Percentiles rank a stretch among this genome's conserved stretches.
Evolutionary conservation across 2,113 vertebrate genomes (phyloP).

Genomic region (Romanogobio albipinnatus): DNA sequence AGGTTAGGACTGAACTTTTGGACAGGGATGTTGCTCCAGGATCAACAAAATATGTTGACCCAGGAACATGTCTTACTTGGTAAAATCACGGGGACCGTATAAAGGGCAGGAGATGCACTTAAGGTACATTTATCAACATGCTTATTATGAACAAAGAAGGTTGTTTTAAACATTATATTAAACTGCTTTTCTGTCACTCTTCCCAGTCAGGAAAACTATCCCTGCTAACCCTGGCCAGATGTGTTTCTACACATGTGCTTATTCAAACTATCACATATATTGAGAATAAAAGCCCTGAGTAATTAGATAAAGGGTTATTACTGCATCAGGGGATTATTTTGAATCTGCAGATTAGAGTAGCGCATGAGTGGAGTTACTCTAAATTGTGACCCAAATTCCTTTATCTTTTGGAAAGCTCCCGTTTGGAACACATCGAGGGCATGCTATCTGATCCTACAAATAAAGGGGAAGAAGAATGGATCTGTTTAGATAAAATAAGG

Average conservation of each 20-base stretch:
- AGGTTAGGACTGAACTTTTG: no score
- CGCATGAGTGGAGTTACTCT: not conserved
- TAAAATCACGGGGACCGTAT: no score
- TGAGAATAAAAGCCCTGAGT: slow-evolving; percentile 13
- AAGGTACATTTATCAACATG: not conserved
- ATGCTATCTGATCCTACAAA: not conserved
- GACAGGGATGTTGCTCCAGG: no score
- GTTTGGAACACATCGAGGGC: not conserved
- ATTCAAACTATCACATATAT: not conserved
- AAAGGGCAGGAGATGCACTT: not conserved
- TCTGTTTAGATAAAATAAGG: slow-evolving; percentile 9
- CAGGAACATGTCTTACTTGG: no score
- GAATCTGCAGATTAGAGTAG: slow-evolving; percentile 16
- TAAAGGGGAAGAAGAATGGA: not conserved
- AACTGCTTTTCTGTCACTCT: not conserved
- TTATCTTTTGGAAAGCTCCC: not conserved
- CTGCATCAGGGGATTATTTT: slow-evolving; percentile 17
- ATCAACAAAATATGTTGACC: no score
- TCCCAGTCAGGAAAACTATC: slow-evolving; percentile 13
- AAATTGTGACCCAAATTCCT: slow-evolving; percentile 16
- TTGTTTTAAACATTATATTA: not conserved
- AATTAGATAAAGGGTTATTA: slow-evolving; percentile 37
- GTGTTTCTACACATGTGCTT: not conserved
- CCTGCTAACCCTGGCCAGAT: not conserved
- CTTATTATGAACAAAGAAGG: not conserved